Evolutionary conservation across 2,888 invertebrate species (phyloP).

Genomic region (Furcula furcula): DNA sequence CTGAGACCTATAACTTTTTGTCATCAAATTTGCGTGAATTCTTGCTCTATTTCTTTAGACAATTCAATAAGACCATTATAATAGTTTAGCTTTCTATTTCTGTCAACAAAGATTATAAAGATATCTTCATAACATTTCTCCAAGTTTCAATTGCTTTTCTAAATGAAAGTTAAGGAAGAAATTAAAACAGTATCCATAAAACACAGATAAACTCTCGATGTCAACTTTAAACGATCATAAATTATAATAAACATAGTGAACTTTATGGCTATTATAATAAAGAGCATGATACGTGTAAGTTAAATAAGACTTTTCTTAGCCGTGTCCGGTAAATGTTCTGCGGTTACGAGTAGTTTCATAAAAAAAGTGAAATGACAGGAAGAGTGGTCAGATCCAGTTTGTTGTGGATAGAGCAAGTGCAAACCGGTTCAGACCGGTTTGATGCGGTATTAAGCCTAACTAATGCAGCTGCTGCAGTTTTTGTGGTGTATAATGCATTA

Average conservation of each 20-base stretch:
- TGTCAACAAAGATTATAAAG: too few species aligned
- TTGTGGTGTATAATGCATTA: conserved; percentile 20
- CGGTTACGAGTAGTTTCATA: conserved; percentile 31
- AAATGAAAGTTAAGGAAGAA: conserved; percentile 24
- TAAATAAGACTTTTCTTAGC: conserved; percentile 12
- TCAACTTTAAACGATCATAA: conserved; percentile 9
- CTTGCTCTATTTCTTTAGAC: too few species aligned
- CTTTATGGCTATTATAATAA: conserved; percentile 8
- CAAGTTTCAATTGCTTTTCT: conserved; percentile 4
- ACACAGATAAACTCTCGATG: conserved; percentile 10
- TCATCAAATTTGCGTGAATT: too few species aligned
- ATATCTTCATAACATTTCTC: conserved; percentile 1
- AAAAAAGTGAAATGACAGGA: conserved; percentile 59
- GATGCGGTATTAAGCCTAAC: conserved; percentile 18
- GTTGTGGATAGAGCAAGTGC: conserved; percentile 24
- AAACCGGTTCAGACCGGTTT: conserved; percentile 40
- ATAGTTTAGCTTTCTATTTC: too few species aligned
- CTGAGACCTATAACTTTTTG: too few species aligned
- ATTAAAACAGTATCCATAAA: conserved; percentile 16
- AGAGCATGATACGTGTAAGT: conserved; percentile 3
- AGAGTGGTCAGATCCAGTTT: conserved; percentile 44
- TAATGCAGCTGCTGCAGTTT: conserved; percentile 21
- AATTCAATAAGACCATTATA: too few species aligned
- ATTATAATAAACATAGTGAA: conserved; percentile 8
- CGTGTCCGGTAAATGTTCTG: conserved; percentile 11